Base-by-base conservation (phyloP, 1,140 invertebrate genomes). In the Ceratina australensis region DNA sequence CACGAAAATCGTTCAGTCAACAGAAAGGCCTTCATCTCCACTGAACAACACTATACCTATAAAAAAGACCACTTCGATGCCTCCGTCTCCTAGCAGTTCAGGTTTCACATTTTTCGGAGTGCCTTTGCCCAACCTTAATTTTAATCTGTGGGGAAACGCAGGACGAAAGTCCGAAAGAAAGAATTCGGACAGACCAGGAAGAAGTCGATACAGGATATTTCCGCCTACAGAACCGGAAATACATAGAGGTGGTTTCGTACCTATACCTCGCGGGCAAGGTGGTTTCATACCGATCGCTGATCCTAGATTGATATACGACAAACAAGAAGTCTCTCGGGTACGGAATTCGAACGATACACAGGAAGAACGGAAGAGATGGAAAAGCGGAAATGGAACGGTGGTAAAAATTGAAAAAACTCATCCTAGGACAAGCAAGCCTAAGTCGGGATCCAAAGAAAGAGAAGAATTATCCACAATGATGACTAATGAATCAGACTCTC, bases 31-130 rank as follows among this genome's bases (percentile, higher is more conserved):
- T 18, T 67, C 67, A 52, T 56, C 18, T 0, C 28, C 72, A 4
- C 79, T 54, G 13, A 89, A 89, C 57, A 67, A 28, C 5, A 86
- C 84, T 0, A 28, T 26, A 28, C 65, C 79, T 0, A 12, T 66
- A n/a, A 88, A 90, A 16, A 91, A 87, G 54, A 81, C 79, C 18
- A 76, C 86, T 7, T 71, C 75, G 66, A 82, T 81, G 33, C 83
- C 87, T 28, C 90, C 89, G 0, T 90, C 88, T 2, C 89, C 88
- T 0, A 93, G 93, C 26, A 93, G 91, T 63, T 93, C 93, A 7
- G 93, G 95, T 0, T 96, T 97, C 84, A 97, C 96, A 18, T 96
- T 97, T 83, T 97, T 97, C 85, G 97, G 97, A 0, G 94, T 97
- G 81, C 96, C 96, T 0, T 83, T 97, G 67, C 96, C 96, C 4